Evolutionary conservation across 2,113 vertebrate species (phyloP).

Genomic region (Nestor notabilis): DNA sequence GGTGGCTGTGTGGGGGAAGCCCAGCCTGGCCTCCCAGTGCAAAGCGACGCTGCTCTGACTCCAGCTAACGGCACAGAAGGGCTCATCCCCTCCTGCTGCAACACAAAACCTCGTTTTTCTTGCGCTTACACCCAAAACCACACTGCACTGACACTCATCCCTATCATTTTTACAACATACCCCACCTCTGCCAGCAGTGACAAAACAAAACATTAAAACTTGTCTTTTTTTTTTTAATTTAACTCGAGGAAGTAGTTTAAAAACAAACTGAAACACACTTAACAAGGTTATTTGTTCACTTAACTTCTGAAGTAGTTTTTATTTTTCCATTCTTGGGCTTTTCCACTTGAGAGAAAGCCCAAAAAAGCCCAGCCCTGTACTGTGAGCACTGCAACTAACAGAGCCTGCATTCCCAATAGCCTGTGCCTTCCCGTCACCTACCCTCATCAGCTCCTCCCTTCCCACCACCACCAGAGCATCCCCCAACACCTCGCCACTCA

Average conservation of each 20-base stretch:
- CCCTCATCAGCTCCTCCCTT: background rate
- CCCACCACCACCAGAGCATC: background rate
- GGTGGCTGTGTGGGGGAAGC: background rate
- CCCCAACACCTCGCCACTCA: background rate
- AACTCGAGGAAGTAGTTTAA: background rate
- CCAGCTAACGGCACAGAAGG: accelerated
- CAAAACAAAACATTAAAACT: background rate
- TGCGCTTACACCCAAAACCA: accelerated
- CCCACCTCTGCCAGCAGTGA: background rate
- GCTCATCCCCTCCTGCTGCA: accelerated
- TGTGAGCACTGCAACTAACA: background rate
- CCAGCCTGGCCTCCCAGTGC: accelerated
- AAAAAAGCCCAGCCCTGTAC: background rate
- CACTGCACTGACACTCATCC: accelerated
- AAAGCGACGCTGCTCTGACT: accelerated
- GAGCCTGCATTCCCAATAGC: background rate
- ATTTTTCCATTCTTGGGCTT: background rate
- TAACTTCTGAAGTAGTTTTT: background rate
- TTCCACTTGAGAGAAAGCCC: background rate
- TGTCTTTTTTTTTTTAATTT: background rate
- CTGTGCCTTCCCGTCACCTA: accelerated
- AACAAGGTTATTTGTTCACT: too few relatives aligned
- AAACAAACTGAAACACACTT: background rate
- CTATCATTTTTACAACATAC: accelerated
- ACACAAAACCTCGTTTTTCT: accelerated